Base-by-base conservation (phyloP, 1,140 invertebrate genomes). In the Drosophila nasuta region DNA sequence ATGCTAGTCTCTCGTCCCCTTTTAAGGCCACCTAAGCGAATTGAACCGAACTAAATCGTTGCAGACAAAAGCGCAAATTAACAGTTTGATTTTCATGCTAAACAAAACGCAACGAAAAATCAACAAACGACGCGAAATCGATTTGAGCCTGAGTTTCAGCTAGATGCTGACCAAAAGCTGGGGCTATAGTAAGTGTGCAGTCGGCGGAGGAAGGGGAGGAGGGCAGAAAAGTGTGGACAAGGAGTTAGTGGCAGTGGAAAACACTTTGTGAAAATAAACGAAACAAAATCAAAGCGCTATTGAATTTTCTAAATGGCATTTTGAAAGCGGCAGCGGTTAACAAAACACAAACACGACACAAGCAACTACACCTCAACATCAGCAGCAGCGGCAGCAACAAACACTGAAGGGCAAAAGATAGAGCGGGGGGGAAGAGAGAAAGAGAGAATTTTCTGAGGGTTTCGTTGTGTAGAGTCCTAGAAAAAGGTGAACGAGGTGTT, bases 21-120 rank as follows among this genome's bases (percentile, higher is more conserved):
- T 33, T 51, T 41, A 6, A 65, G 62, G 28, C 30, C 20, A 56
- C 43, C 69, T 58, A 66, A 49, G 17, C 62, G 33, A 43, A 68
- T 15, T 56, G 66, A 58, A 70, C 49, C 45, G 58, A 28, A 57
- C 57, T 54, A 57, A 75, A 57, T 63, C 66, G 76, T 56, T 67
- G 75, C 83, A 82, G 83, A 89, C 83, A 88, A 88, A 88, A 88
- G 83, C 83, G 85, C 75, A 88, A 88, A 88, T 88, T 89, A 88
- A 88, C 83, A 88, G 83, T 89, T 88, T 89, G 85, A 88, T 89
- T 88, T 88, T 79, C 74, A 77, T 49, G 74, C 81, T 81, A 88
- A 87, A 87, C 83, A 87, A 87, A 87, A 87, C 83, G 83, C 80
- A 83, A 71, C 83, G 80, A 81, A 88, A 87, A 87, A 88, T 88